A percentile compares a stretch with the other conserved stretches of the same genome.
phyloP scores from a whole-genome alignment of 2,797 vertebrate species.

The Cyprinella venusta region DNA sequence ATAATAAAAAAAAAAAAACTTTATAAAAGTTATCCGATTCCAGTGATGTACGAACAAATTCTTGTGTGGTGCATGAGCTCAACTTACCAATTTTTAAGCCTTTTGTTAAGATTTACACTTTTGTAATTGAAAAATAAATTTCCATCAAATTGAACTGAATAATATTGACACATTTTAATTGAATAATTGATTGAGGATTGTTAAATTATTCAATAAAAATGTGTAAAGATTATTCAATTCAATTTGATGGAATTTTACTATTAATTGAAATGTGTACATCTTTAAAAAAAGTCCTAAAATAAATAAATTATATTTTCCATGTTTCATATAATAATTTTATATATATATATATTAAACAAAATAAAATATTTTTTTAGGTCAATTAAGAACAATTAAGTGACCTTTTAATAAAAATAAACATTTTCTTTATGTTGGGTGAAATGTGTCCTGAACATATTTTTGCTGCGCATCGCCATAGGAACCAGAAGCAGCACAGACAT shows the following conservation, averaged over 20 bases:
- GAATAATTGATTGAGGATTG: no score
- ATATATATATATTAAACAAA: background rate
- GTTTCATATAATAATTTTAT: background rate
- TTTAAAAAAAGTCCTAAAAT: background rate
- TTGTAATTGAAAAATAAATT: no score
- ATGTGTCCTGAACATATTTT: background rate
- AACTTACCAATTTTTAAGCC: no score
- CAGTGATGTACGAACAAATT: background rate
- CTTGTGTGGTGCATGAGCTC: background rate
- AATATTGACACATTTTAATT: no score
- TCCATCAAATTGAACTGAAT: no score
- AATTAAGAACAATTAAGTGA: background rate
- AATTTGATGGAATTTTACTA: no score
- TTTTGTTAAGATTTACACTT: no score
- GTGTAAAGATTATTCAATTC: no score
- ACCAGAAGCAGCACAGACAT: conserved; percentile 29
- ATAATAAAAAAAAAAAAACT: conserved; percentile 9
- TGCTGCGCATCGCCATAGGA: conserved; percentile 23
- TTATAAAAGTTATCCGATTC: conserved; percentile 44
- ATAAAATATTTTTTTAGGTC: background rate
- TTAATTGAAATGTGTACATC: background rate
- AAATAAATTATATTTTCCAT: background rate
- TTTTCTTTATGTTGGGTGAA: background rate
- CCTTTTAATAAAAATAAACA: background rate
- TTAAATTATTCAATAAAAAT: no score